Conservation (phyloP, 1,140 invertebrate genomes). For the Bombus haemorrhoidalis region DNA sequence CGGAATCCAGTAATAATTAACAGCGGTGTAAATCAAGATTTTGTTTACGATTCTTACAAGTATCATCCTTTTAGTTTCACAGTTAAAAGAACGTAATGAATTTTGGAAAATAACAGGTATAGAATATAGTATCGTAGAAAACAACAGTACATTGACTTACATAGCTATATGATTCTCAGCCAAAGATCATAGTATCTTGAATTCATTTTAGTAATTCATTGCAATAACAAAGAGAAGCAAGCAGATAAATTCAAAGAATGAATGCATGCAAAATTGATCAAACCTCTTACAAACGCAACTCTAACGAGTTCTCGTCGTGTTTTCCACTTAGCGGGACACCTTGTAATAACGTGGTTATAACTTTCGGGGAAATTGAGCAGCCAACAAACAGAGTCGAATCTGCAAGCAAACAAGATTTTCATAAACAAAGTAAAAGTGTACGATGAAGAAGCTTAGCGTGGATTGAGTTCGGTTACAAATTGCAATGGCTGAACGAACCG, state of each 20-base stretch:
- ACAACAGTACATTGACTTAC: too few species aligned
- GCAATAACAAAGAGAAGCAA: too few species aligned
- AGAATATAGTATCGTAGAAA: too few species aligned
- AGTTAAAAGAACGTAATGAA: too few species aligned
- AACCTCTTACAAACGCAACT: neutral
- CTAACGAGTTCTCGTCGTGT: neutral
- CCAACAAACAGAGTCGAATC: neutral
- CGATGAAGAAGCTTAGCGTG: neutral
- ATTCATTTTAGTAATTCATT: too few species aligned
- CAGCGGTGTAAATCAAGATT: neutral
- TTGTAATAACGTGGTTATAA: neutral
- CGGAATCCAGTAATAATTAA: too few species aligned
- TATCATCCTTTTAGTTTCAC: neutral
- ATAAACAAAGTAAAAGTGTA: neutral
- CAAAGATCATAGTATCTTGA: too few species aligned
- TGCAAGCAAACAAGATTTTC: slow-evolving; percentile 23
- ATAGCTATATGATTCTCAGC: neutral
- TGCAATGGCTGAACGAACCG: neutral
- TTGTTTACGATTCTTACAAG: neutral
- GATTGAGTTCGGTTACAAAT: neutral
- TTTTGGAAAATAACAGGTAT: neutral
- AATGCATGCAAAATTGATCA: neutral
- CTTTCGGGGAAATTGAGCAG: neutral
- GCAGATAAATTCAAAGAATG: neutral
- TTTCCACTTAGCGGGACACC: neutral